A percentile compares a stretch with the other conserved stretches of the same genome.
These are phyloP conservation scores for Caenorhabditis brenneri DNA, from an alignment of 1,140 invertebrate species.

Conservation along the genomic window DNA sequence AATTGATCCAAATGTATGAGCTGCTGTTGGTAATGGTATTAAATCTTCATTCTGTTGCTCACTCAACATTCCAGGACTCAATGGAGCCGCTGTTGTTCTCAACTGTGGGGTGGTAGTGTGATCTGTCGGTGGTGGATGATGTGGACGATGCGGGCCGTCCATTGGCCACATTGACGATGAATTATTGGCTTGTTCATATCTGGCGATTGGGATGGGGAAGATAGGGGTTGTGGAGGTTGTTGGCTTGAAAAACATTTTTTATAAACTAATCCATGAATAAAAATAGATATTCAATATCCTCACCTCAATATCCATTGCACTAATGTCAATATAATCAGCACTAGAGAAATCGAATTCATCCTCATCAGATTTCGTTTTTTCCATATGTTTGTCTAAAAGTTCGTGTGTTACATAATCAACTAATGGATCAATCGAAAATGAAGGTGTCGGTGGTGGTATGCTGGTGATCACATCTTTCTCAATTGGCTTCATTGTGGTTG, in stretches of 20 bases:
- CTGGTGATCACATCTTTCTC: neutral
- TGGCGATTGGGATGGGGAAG: neutral
- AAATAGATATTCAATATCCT: neutral
- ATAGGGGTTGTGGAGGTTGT: neutral
- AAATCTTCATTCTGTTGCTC: conserved; percentile 32
- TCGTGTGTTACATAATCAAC: conserved; percentile 30
- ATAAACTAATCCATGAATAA: no score
- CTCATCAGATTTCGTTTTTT: neutral
- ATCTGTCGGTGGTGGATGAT: neutral
- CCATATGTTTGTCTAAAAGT: neutral
- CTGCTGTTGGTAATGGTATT: neutral
- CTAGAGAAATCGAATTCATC: conserved; percentile 19
- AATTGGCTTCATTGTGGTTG: neutral
- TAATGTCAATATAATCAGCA: conserved; percentile 30
- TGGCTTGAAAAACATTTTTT: neutral
- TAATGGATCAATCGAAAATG: neutral
- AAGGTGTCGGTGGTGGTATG: neutral
- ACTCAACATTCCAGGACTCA: conserved; percentile 34
- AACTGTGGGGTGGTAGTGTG: conserved; percentile 13
- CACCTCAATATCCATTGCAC: conserved; percentile 26
- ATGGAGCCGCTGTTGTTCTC: conserved; percentile 4
- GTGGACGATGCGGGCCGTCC: neutral
- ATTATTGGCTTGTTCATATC: conserved; percentile 8
- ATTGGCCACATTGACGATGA: conserved; percentile 15
- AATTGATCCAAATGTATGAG: neutral